Percentiles rank a stretch among this genome's conserved stretches.
Conservation (phyloP, 2,113 vertebrate species). For the Spea multiplicata region DNA sequence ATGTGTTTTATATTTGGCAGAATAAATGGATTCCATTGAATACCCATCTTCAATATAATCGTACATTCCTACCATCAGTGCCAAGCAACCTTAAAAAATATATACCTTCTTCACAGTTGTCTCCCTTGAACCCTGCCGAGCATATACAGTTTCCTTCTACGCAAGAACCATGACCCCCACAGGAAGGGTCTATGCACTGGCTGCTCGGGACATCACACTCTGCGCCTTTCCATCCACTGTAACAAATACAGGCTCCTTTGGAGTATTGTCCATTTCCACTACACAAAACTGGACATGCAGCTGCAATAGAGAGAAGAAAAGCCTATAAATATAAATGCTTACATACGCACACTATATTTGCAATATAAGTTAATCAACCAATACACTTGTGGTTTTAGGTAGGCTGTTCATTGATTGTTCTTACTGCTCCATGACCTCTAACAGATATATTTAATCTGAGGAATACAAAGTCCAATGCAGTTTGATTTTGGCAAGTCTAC, state of each 20-base stretch:
- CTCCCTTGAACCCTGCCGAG: slow-evolving; percentile 89
- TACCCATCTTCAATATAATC: too few relatives aligned
- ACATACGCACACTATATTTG: slow-evolving; percentile 11
- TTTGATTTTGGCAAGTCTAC: slow-evolving; percentile 22
- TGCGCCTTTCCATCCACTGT: slow-evolving; percentile 96
- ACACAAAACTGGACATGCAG: slow-evolving; percentile 93
- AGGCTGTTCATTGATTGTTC: slow-evolving; percentile 28
- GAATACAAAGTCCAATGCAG: slow-evolving; percentile 25
- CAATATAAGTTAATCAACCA: slow-evolving; percentile 33
- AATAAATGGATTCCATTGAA: too few relatives aligned
- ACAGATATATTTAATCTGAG: slow-evolving; percentile 30
- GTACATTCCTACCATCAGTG: too few relatives aligned
- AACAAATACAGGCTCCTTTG: slow-evolving; percentile 93
- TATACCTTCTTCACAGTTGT: slow-evolving; percentile 91
- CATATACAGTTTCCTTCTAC: slow-evolving; percentile 91
- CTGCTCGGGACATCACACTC: slow-evolving; percentile 90
- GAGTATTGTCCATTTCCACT: slow-evolving; percentile 97
- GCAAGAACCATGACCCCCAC: slow-evolving; percentile 91
- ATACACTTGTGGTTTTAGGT: slow-evolving; percentile 18
- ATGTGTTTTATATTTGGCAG: too few relatives aligned
- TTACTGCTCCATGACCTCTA: slow-evolving; percentile 32
- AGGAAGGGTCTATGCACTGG: slow-evolving; percentile 93
- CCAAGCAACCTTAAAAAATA: too few relatives aligned
- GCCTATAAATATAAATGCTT: slow-evolving; percentile 4
- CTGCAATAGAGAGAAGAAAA: slow-evolving; percentile 56